Evolutionary conservation across 2,113 vertebrate species (phyloP), one percentile per base, ranked within the genome.

Genomic region (Chaenocephalus aceratus): DNA sequence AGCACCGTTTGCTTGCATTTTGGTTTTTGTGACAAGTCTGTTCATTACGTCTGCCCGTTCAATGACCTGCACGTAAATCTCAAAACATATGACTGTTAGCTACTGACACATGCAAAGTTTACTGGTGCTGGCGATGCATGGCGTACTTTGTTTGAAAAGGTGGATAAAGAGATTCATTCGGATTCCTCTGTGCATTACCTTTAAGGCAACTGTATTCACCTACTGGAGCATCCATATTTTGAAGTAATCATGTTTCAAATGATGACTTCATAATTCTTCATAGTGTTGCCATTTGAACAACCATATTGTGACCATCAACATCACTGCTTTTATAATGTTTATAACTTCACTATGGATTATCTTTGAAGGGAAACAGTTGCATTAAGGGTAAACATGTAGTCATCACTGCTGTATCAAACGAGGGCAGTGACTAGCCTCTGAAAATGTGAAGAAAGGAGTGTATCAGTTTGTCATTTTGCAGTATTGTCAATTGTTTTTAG

Each of bases 401-500:
- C n/a, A 26, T 80, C 18, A 13, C 18, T 82, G 67, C 75, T 64
- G 65, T 69, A 46, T 76, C 79, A 71, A 77, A 69, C 52, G 44
- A 48, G 66, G 66, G 53, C 84, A 82, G 46, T 48, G n/a, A 68
- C 41, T 77, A 75, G 82, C 85, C 74, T 86, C 36, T 76, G 12
- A 88, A 88, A 69, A 59, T 69, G 14, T 26, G 52, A 45, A 67
- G 48, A 80, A 73, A 82, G 54, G 71, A 84, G 70, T 92, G 84
- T 92, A 94, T 94, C 96, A 94, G 92, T 96, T 97, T 97, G 97
- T 98, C 97, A 99, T 96, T 98, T 95, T 97, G 91, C 96, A 99
- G 97, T 99, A 96, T 99, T 99, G 96, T 99, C 96, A 96, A 99
- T 98, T 97, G 96, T 97, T 99, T 97, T 97, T 94, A 99, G 98